Percentiles rank a stretch among this genome's conserved stretches.
phyloP scores from a whole-genome alignment of 1,140 invertebrate species.

The Drosophila novamexicana region DNA sequence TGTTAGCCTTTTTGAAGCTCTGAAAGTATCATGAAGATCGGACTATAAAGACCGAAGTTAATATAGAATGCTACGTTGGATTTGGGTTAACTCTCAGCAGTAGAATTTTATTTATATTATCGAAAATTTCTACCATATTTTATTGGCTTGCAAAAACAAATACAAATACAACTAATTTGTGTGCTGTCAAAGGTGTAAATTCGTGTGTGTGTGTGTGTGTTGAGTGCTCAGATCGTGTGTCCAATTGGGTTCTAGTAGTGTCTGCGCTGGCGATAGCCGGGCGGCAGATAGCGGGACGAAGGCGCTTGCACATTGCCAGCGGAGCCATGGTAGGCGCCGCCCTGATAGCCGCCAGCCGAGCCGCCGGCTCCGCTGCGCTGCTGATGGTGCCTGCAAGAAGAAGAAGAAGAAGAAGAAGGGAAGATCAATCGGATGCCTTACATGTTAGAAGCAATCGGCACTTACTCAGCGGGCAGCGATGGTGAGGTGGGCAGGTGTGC shows the following conservation, averaged over 20 bases:
- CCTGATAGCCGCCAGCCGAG: constrained; percentile 41
- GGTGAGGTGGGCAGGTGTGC: constrained; percentile 92
- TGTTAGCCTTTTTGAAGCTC: too few relatives aligned
- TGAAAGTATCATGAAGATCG: too few relatives aligned
- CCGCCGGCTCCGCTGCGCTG: constrained; percentile 28
- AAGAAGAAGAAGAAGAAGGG: neutral
- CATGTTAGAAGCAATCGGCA: neutral
- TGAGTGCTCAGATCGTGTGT: constrained; percentile 2
- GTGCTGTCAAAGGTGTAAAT: too few relatives aligned
- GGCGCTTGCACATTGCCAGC: constrained; percentile 41
- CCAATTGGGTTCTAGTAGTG: constrained; percentile 42
- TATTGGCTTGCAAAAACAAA: constrained; percentile 17
- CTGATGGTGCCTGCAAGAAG: constrained; percentile 36
- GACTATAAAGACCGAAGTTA: too few relatives aligned
- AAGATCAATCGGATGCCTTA: neutral
- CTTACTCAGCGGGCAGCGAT: constrained; percentile 85
- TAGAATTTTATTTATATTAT: neutral
- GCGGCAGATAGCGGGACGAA: constrained; percentile 60
- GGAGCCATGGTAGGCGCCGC: constrained; percentile 55
- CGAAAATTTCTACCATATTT: constrained; percentile 10
- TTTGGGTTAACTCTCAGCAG: too few relatives aligned
- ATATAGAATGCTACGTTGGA: too few relatives aligned
- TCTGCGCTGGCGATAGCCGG: constrained; percentile 67
- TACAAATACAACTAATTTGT: constrained; percentile 1
- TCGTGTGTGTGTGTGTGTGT: neutral